Percentiles rank a stretch among this genome's conserved stretches.
Conservation (phyloP, 30 jellyfish, hydroid and myxozoan genomes). For the Mastigias papua region DNA sequence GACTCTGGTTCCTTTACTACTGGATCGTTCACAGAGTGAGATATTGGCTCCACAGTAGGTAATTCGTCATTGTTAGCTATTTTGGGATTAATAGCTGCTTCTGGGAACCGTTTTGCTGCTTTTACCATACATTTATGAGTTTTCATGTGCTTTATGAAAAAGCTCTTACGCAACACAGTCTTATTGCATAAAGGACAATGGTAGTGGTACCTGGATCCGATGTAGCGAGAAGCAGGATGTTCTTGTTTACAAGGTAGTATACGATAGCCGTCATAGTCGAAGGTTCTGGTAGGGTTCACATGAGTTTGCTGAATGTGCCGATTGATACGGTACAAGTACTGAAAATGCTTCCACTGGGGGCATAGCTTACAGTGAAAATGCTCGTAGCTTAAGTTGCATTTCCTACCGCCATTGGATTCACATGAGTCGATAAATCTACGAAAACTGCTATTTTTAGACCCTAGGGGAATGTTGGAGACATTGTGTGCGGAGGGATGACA, state of each 20-base stretch:
- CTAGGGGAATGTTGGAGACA: neutral
- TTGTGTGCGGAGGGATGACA: neutral
- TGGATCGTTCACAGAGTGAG: neutral
- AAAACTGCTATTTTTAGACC: neutral
- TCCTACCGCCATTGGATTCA: neutral
- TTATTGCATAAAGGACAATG: slow-evolving; percentile 1
- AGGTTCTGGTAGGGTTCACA: neutral
- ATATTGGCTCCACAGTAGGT: neutral
- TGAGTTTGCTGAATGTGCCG: slow-evolving; percentile 5
- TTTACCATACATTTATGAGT: neutral
- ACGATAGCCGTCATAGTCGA: neutral
- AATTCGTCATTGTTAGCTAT: neutral
- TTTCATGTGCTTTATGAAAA: neutral
- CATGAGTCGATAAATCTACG: neutral
- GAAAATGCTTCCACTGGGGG: neutral
- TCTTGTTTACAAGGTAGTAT: neutral
- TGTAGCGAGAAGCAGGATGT: neutral
- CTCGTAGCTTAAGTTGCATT: neutral
- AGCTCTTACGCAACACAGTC: neutral
- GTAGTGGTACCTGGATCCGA: neutral
- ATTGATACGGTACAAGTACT: no score
- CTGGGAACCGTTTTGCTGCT: neutral
- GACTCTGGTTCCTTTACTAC: neutral
- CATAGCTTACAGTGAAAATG: slow-evolving; percentile 12
- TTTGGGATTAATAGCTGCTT: neutral